Conservation (phyloP, 2,113 vertebrate genomes). For the Scomber colias region DNA sequence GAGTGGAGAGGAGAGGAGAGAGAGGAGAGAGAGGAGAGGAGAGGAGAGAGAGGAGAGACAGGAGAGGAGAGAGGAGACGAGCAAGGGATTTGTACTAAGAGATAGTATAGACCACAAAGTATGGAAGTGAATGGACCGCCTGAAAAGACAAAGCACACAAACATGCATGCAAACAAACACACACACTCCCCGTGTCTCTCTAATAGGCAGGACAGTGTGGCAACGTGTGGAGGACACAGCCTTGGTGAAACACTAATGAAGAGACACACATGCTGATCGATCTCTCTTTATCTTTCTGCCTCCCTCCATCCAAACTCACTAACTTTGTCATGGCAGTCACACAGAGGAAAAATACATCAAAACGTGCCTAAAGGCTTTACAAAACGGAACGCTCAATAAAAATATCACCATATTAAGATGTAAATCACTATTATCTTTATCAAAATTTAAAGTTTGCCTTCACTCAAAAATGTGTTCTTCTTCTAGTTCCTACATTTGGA, state of each 20-base stretch:
- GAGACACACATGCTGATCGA: constrained; percentile 73
- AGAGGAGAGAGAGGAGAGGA: background rate
- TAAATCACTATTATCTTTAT: background rate
- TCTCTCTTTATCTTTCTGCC: constrained; percentile 58
- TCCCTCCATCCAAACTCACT: constrained; percentile 35
- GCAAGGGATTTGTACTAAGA: constrained; percentile 50
- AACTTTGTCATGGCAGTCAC: constrained; percentile 47
- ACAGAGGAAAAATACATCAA: constrained; percentile 50
- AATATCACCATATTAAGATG: constrained; percentile 17
- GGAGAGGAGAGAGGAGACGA: constrained; percentile 8
- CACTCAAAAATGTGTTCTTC: too few species aligned
- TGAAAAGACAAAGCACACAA: constrained; percentile 47
- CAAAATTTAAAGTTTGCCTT: too few species aligned
- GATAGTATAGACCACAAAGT: constrained; percentile 47
- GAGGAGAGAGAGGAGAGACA: background rate
- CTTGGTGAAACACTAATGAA: constrained; percentile 80
- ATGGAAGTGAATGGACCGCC: constrained; percentile 58
- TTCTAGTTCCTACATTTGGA: too few species aligned
- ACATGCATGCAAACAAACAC: too few species aligned
- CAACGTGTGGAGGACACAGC: constrained; percentile 76
- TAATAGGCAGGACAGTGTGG: constrained; percentile 79
- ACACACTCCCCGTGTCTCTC: constrained; percentile 48
- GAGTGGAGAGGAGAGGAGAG: background rate
- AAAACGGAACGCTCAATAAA: constrained; percentile 29
- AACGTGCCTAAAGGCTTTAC: constrained; percentile 20